Conservation (phyloP, 2,888 invertebrate species). For the Drosophila algonquin region DNA sequence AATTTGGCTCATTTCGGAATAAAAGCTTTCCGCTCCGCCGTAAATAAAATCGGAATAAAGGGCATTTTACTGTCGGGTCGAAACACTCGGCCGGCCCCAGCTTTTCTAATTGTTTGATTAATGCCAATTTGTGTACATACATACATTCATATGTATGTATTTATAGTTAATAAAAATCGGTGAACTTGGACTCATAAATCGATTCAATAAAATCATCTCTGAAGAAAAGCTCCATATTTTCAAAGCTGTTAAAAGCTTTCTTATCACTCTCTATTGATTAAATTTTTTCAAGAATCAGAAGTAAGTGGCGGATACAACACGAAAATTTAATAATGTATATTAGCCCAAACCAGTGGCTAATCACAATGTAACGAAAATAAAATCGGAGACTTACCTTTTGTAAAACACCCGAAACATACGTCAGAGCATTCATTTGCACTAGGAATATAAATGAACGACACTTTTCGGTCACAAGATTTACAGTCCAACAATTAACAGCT, state of each 20-base stretch:
- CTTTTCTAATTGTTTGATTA: background rate
- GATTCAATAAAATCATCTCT: slow-evolving; percentile 36
- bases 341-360: slow-evolving; percentile 12
- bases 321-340: slow-evolving; percentile 39
- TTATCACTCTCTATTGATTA: slow-evolving; percentile 53
- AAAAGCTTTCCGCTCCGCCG: background rate
- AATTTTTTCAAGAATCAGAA: slow-evolving; percentile 37
- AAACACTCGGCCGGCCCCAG: background rate
- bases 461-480: slow-evolving; percentile 38
- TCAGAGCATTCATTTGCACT: slow-evolving; percentile 19
- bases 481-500: slow-evolving; percentile 30
- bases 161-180: background rate
- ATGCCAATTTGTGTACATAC: background rate
- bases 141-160: background rate
- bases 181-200: slow-evolving; percentile 18
- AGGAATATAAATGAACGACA: slow-evolving; percentile 41
- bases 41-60: background rate
- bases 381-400: slow-evolving; percentile 26
- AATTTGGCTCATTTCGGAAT: background rate
- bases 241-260: slow-evolving; percentile 46
- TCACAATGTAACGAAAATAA: slow-evolving; percentile 37
- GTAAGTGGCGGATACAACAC: slow-evolving; percentile 38
- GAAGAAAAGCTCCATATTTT: slow-evolving; percentile 16
- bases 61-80: background rate
- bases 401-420: slow-evolving; percentile 15